phyloP scores from a whole-genome alignment of 2,797 vertebrate genomes.

The Phoebastria nigripes region DNA sequence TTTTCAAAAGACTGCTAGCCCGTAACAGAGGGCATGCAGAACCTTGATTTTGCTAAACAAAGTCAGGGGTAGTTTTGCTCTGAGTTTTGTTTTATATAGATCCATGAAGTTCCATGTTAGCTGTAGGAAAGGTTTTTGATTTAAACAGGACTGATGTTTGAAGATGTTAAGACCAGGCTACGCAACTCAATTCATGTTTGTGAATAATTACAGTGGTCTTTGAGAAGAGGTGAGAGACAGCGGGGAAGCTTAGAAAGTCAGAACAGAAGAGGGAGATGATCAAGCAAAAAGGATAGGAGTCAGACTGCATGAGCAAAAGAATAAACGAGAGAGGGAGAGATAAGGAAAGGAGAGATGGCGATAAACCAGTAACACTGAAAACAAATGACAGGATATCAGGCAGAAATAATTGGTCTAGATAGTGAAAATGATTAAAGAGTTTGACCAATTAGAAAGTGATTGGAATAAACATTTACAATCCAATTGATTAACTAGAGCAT shows the following conservation, averaged over 20 bases:
- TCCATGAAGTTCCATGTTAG: background rate
- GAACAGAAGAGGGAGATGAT: background rate
- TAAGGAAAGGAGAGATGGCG: background rate
- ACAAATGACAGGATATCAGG: background rate
- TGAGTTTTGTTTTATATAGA: background rate
- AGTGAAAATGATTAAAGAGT: background rate
- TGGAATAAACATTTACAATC: slow-evolving; percentile 40
- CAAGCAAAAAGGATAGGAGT: background rate
- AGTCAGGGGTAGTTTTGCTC: background rate
- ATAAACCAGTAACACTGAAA: background rate
- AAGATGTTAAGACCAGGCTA: background rate
- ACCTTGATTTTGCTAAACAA: background rate
- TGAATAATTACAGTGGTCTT: background rate
- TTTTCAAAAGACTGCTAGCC: background rate
- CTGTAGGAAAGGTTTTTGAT: background rate
- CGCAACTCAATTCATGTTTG: background rate
- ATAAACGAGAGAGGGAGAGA: background rate
- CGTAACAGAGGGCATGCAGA: background rate
- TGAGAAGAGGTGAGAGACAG: background rate
- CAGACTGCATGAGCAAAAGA: background rate
- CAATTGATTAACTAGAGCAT: slow-evolving; percentile 25
- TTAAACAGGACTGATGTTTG: background rate
- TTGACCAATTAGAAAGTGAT: slow-evolving; percentile 23
- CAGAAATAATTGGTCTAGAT: slow-evolving; percentile 7
- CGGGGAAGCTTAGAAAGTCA: background rate